phyloP scores from a whole-genome alignment of 1,140 invertebrate species.

The Andrena cerasifolii region DNA sequence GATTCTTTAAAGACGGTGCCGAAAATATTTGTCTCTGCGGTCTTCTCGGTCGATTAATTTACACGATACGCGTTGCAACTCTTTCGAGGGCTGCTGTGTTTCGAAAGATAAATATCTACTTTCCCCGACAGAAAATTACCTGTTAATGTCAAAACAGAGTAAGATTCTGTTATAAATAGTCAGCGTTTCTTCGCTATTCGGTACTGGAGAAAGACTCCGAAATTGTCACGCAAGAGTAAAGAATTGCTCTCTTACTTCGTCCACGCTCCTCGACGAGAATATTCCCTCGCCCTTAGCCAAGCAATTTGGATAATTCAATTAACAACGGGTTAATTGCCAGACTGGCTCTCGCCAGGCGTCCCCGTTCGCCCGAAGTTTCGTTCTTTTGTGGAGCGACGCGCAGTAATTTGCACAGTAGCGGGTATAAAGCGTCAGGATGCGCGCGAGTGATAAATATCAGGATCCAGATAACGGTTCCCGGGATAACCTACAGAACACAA shows the following conservation, averaged over 20 bases:
- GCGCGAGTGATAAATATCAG: conserved; percentile 44
- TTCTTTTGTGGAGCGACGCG: conserved; percentile 46
- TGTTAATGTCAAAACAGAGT: too few relatives aligned
- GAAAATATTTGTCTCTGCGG: neutral
- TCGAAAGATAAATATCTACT: too few relatives aligned
- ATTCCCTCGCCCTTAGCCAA: neutral
- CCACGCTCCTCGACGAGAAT: conserved; percentile 26
- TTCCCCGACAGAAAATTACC: too few relatives aligned
- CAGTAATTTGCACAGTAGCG: conserved; percentile 48
- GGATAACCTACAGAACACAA: conserved; percentile 47
- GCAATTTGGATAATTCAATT: conserved; percentile 58
- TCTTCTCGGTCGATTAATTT: too few relatives aligned
- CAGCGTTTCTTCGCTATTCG: too few relatives aligned
- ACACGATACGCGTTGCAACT: neutral
- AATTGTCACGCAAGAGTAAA: too few relatives aligned
- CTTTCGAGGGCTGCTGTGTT: too few relatives aligned
- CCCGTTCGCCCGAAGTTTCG: neutral
- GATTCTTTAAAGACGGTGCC: neutral
- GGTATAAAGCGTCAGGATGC: conserved; percentile 44
- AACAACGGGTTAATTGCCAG: conserved; percentile 56
- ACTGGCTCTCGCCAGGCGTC: conserved; percentile 7
- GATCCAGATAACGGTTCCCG: conserved; percentile 11
- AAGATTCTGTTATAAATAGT: too few relatives aligned
- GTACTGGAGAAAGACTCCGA: too few relatives aligned
- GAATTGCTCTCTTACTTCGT: too few relatives aligned